A percentile compares a stretch with the other conserved stretches of the same genome.
Evolutionary conservation across 2,888 invertebrate genomes (phyloP).

Genomic region (Diogma glabrata): DNA sequence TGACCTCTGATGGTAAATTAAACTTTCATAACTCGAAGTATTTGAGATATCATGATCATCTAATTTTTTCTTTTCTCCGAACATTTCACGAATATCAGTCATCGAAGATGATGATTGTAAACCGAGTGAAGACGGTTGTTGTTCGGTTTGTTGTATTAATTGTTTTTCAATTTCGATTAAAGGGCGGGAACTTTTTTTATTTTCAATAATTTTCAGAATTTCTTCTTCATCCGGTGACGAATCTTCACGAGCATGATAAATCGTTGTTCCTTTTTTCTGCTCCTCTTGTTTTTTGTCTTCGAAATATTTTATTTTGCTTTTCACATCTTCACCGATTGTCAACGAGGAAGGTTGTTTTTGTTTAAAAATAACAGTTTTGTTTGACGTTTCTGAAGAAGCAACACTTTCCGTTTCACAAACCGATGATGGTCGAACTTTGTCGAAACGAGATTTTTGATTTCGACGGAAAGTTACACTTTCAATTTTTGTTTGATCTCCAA

Average conservation of each 20-base stretch:
- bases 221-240: slow-evolving; percentile 40
- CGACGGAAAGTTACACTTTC: neutral
- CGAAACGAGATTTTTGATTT: neutral
- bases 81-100: slow-evolving; percentile 66
- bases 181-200: slow-evolving; percentile 26
- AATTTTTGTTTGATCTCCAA: slow-evolving; percentile 3
- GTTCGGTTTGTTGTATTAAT: slow-evolving; percentile 24
- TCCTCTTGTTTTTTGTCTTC: slow-evolving; percentile 51
- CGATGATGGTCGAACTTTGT: slow-evolving; percentile 35
- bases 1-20: slow-evolving; percentile 43
- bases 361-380: slow-evolving; percentile 53
- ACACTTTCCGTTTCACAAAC: slow-evolving; percentile 55
- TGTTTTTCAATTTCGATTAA: slow-evolving; percentile 6
- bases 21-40: slow-evolving; percentile 51
- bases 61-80: slow-evolving; percentile 55
- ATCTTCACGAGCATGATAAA: slow-evolving; percentile 44
- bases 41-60: slow-evolving; percentile 22
- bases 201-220: slow-evolving; percentile 38
- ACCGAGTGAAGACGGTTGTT: slow-evolving; percentile 27
- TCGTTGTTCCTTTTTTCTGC: slow-evolving; percentile 36
- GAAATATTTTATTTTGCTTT: slow-evolving; percentile 68
- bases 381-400: slow-evolving; percentile 59
- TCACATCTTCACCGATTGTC: slow-evolving; percentile 47
- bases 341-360: too few relatives aligned
- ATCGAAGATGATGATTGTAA: slow-evolving; percentile 14